phyloP scores from a whole-genome alignment of 2,888 invertebrate species.

The Lasioglossum malachurum region DNA sequence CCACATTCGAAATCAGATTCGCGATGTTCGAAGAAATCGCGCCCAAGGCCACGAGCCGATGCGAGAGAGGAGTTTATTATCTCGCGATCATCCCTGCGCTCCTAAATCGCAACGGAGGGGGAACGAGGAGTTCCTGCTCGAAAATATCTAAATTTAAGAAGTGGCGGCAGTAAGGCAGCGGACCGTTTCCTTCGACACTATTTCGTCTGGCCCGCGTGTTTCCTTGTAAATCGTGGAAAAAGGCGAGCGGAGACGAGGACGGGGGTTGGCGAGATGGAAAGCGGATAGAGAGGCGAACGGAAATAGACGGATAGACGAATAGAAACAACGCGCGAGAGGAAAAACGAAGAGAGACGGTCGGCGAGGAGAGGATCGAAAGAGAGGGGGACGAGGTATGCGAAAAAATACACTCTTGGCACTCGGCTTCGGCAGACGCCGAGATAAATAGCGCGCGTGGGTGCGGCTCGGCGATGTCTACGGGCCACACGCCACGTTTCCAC shows the following conservation, averaged over 20 bases:
- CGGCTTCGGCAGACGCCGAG: slow-evolving; percentile 79
- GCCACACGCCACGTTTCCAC: slow-evolving; percentile 76
- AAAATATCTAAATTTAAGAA: slow-evolving; percentile 81
- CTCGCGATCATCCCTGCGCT: neutral
- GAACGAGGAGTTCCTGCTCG: slow-evolving; percentile 52
- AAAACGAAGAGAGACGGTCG: neutral
- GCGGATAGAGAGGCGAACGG: slow-evolving; percentile 13
- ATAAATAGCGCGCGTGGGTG: slow-evolving; percentile 82
- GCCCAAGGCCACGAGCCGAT: neutral
- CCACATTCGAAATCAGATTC: neutral
- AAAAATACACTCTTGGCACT: slow-evolving; percentile 81
- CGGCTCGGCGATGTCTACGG: slow-evolving; percentile 80
- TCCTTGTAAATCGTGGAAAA: slow-evolving; percentile 62
- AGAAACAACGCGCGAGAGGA: neutral
- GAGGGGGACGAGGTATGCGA: slow-evolving; percentile 62
- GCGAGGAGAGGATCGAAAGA: neutral
- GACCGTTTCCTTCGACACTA: slow-evolving; percentile 62
- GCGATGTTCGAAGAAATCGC: neutral
- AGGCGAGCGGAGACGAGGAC: neutral
- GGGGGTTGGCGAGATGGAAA: slow-evolving; percentile 1
- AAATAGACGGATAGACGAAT: slow-evolving; percentile 53
- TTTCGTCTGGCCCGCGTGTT: slow-evolving; percentile 56
- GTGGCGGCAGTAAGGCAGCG: slow-evolving; percentile 61
- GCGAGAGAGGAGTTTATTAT: neutral
- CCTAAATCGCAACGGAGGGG: neutral